Evolutionary conservation across 2,888 invertebrate species (phyloP).

Genomic region (Lithodes maja): DNA sequence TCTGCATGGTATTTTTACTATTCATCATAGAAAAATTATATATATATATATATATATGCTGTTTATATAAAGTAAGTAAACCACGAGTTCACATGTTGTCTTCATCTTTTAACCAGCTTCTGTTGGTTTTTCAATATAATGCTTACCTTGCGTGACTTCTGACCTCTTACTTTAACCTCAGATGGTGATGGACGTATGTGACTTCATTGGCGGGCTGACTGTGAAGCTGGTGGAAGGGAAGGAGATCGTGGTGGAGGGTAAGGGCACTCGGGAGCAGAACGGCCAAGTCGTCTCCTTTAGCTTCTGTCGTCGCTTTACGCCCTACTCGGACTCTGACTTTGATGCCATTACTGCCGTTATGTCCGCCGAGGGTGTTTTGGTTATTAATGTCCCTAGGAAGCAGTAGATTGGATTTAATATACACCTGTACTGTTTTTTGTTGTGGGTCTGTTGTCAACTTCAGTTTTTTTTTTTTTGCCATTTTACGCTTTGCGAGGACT

Average conservation of each 20-base stretch:
- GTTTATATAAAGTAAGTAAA: no score
- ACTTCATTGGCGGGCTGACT: constrained; percentile 1
- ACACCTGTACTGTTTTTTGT: no score
- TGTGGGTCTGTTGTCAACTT: no score
- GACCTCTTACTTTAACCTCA: background rate
- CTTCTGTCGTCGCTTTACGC: constrained; percentile 24
- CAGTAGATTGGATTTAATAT: background rate
- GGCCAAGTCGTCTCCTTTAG: constrained; percentile 31
- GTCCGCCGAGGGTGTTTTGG: constrained; percentile 25
- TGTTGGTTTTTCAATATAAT: no score
- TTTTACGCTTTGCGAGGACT: constrained; percentile 19
- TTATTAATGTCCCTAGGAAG: constrained; percentile 25
- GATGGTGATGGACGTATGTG: constrained; percentile 27
- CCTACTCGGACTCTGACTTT: constrained; percentile 3
- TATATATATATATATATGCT: no score
- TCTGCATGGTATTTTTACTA: no score
- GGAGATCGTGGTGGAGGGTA: constrained; percentile 31
- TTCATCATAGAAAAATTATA: no score
- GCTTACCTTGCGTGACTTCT: no score
- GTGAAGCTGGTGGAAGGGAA: constrained; percentile 32
- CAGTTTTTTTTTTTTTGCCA: background rate
- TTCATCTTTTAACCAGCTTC: no score
- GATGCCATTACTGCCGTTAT: constrained; percentile 28
- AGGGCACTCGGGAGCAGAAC: constrained; percentile 17
- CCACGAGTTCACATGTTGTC: no score